Base-by-base conservation (phyloP, 23 tunicate genomes). In the Ascidia mentula region DNA sequence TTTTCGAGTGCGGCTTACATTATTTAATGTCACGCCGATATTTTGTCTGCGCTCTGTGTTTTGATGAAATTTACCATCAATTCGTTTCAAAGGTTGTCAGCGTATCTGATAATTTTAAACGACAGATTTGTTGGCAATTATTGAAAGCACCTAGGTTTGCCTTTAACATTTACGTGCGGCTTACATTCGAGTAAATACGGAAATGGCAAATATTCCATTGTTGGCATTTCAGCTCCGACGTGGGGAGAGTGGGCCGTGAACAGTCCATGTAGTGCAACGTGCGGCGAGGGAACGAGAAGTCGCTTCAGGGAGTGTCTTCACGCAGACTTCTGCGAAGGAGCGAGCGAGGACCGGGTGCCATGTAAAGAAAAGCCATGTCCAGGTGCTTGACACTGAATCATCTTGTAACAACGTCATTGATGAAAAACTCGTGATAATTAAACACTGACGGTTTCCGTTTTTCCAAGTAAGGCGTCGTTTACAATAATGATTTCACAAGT, bases 211-310 rank as follows among this genome's bases (percentile, higher is more conserved):
- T n/a, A n/a, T n/a, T n/a, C n/a, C n/a, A n/a, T n/a, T n/a, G n/a
- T n/a, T n/a, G n/a, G n/a, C n/a, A n/a, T n/a, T n/a, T n/a, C n/a
- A 53, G 65, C 65, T 32, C 28, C 18, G 42, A 80, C 73, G 0
- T 86, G 90, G 90, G 85, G 85, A 36, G 36, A 42, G 15, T 86
- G 90, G 90, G 75, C 75, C 0, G n/a, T 18, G 0, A 80, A 80
- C 46, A 80, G 85, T 7, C 45, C 90, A 1, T 86, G 90, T 40
- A 86, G 84, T 33, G 85, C 65, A 7, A 80, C 80, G 6, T 86
- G 90, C 37, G 90, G 90, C 0, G 53, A 86, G 8, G 90, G 90
- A 0, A 73, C 76, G 32, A 33, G 37, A 3, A 6, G 46, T 5
- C 53, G 90, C 2, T 32, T 72, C 31, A 24, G 90, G 37, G 79